Base-by-base conservation (phyloP, 2,888 invertebrate species). In the Epicampocera succincta region DNA sequence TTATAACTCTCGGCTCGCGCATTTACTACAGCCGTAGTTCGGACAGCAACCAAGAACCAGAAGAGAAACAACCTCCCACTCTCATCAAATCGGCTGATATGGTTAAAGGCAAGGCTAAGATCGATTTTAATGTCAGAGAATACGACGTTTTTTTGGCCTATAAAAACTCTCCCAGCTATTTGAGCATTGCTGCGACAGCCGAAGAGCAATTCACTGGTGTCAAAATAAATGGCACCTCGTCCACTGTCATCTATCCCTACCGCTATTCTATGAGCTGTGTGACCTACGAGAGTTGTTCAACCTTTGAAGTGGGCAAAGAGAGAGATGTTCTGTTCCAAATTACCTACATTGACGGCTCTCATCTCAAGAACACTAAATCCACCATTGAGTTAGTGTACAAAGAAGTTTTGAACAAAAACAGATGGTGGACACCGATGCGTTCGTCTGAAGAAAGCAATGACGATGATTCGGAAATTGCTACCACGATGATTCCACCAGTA, bases 241-340 rank as follows among this genome's bases (percentile, higher is more conserved):
- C 95, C 80, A 92, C 97, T 44, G 93, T 94, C 71, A 91, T 98
- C 8, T 97, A 96, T 90, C 94, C 94, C 72, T 94, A 95, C 87
- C 94, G 94, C 84, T 95, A 96, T 86, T 94, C 94, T 85, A 93
- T 97, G 91, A 93, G 95, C 78, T 92, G 96, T 66, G 93, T 97
- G 19, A 85, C 84, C 12, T 87, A 83, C 38, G 94, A 95, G 86
- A 95, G 95, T 1, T 96, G 98, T 0, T 95, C 96, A 85, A 95
- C 95, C 84, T 99, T 97, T 91, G 97, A 98, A 89, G 98, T 98
- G 0, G 97, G 96, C 46, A 92, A 99, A 63, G 95, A 95, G 84
- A 97, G 96, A 86, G 95, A 94, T 38, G 95, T 97, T 21, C 95
- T 95, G 93, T 90, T 95, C n/a, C 95, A 95, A 92, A 91, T 96